Conservation (phyloP, 2,797 vertebrate species). For the Hoplostethus atlanticus region DNA sequence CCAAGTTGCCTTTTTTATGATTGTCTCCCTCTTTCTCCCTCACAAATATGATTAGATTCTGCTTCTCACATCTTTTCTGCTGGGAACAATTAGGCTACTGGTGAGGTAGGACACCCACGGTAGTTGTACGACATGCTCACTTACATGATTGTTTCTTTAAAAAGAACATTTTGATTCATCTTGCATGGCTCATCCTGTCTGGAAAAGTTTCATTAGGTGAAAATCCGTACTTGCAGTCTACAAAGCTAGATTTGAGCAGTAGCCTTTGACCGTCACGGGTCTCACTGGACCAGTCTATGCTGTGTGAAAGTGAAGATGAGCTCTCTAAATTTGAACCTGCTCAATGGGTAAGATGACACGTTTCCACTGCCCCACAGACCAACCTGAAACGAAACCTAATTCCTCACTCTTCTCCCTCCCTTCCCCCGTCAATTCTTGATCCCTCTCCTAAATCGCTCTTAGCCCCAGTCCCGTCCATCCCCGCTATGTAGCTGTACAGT, state of each 20-base stretch:
- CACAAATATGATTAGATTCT: slow-evolving; percentile 43
- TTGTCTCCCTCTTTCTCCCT: slow-evolving; percentile 39
- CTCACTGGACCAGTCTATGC: slow-evolving; percentile 87
- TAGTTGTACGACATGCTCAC: slow-evolving; percentile 50
- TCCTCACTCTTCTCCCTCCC: slow-evolving; percentile 8
- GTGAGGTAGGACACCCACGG: slow-evolving; percentile 67
- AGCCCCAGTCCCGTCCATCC: slow-evolving; percentile 13
- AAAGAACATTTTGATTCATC: slow-evolving; percentile 48
- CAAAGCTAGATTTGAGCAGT: slow-evolving; percentile 31
- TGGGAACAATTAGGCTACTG: slow-evolving; percentile 62
- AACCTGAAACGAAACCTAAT: slow-evolving; percentile 31
- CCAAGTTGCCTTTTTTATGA: slow-evolving; percentile 75
- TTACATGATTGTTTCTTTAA: slow-evolving; percentile 53
- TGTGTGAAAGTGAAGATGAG: slow-evolving; percentile 63
- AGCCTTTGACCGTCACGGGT: slow-evolving; percentile 69
- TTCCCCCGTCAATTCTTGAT: background rate
- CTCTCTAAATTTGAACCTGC: slow-evolving; percentile 72
- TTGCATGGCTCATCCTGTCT: slow-evolving; percentile 42
- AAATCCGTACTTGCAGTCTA: slow-evolving; percentile 21
- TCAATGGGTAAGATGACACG: slow-evolving; percentile 23
- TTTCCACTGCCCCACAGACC: slow-evolving; percentile 24
- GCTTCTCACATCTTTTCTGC: slow-evolving; percentile 61
- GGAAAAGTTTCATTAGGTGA: slow-evolving; percentile 25
- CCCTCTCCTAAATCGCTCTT: slow-evolving; percentile 11
- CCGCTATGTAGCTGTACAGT: slow-evolving; percentile 83